phyloP scores from a whole-genome alignment of 2,113 vertebrate species.

The Labeo rohita region DNA sequence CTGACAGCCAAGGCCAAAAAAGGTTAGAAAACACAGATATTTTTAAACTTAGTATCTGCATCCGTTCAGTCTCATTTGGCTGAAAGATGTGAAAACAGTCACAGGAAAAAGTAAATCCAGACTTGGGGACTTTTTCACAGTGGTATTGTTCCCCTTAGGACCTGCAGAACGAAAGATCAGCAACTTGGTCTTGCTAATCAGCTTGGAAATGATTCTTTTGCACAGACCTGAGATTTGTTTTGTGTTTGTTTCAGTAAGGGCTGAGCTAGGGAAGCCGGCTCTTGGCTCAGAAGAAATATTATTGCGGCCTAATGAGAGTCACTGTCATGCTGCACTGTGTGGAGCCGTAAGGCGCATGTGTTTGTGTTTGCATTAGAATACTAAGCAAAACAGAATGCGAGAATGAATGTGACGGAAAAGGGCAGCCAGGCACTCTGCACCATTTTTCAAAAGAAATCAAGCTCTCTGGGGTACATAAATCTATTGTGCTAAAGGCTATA shows the following conservation, averaged over 20 bases:
- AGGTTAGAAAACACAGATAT: slow-evolving; percentile 53
- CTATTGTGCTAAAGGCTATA: slow-evolving; percentile 54
- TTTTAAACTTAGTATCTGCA: slow-evolving; percentile 66
- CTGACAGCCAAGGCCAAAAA: slow-evolving; percentile 6
- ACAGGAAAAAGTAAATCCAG: slow-evolving; percentile 86
- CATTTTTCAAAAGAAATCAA: slow-evolving; percentile 56
- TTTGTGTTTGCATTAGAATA: slow-evolving; percentile 59
- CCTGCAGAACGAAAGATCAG: slow-evolving; percentile 47
- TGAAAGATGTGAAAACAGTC: slow-evolving; percentile 79
- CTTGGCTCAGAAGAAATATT: slow-evolving; percentile 1
- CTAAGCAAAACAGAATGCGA: slow-evolving; percentile 61
- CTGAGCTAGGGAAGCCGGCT: neutral
- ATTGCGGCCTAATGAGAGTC: slow-evolving; percentile 15
- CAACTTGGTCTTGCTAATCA: slow-evolving; percentile 20
- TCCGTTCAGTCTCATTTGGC: slow-evolving; percentile 66
- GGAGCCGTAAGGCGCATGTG: neutral
- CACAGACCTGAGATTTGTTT: slow-evolving; percentile 20
- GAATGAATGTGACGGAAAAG: slow-evolving; percentile 58
- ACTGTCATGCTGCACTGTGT: slow-evolving; percentile 2
- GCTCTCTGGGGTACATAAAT: slow-evolving; percentile 56
- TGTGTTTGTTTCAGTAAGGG: neutral
- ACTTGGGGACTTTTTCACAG: slow-evolving; percentile 76
- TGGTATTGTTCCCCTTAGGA: slow-evolving; percentile 80
- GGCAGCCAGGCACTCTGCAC: slow-evolving; percentile 39
- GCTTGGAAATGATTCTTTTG: slow-evolving; percentile 41